phyloP scores from a whole-genome alignment of 2,797 vertebrate genomes.

The Sorex maritimensis region DNA sequence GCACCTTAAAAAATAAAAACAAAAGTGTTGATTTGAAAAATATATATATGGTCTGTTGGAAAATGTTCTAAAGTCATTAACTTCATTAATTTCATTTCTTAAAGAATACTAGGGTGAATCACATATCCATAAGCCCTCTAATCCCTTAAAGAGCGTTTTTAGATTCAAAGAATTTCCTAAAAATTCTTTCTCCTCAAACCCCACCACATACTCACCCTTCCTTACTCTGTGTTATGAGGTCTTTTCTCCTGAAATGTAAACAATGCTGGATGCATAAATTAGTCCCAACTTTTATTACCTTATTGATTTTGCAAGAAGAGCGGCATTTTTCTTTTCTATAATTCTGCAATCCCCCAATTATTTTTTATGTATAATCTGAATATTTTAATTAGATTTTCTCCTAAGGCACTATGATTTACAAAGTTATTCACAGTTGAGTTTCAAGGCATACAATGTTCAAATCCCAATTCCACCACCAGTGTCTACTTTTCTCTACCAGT shows the following conservation, averaged over 20 bases:
- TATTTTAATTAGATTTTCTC: no score
- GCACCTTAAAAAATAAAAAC: no score
- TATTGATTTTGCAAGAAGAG: neutral
- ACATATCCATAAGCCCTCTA: neutral
- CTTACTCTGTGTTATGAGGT: neutral
- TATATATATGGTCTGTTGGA: neutral
- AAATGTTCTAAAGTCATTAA: constrained; percentile 27
- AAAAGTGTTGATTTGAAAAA: no score
- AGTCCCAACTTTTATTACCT: neutral
- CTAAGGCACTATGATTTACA: no score
- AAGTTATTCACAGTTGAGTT: no score
- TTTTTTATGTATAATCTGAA: no score
- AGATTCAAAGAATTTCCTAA: neutral
- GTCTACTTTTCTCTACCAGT: no score
- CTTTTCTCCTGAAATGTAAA: neutral
- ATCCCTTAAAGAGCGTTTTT: neutral
- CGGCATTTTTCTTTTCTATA: neutral
- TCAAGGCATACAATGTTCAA: no score
- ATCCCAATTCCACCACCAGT: no score
- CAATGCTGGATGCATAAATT: neutral
- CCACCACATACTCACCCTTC: neutral
- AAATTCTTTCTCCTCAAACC: neutral
- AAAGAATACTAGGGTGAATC: neutral
- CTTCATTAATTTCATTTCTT: constrained; percentile 26
- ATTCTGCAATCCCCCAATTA: neutral